Evolutionary conservation across 2,797 vertebrate species (phyloP).

Genomic region (Pyrrhura leucotis): DNA sequence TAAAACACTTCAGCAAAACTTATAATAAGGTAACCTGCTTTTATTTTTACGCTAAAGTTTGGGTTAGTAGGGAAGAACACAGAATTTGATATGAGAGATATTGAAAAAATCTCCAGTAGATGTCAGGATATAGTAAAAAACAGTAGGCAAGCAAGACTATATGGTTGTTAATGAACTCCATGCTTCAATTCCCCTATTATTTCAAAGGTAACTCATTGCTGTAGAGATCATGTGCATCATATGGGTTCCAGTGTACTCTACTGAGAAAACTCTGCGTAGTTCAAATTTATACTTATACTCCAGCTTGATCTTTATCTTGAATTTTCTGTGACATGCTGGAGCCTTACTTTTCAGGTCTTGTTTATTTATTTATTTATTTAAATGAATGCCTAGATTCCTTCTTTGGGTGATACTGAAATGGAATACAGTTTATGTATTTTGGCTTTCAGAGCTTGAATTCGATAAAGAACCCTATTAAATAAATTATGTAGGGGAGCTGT

Average conservation of each 20-base stretch:
- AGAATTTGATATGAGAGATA: neutral
- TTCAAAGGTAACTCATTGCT: neutral
- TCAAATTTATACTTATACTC: neutral
- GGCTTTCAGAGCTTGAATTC: neutral
- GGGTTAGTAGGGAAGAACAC: neutral
- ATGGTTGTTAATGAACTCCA: neutral
- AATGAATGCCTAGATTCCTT: neutral
- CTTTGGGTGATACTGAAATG: neutral
- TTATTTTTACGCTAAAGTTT: neutral
- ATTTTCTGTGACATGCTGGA: neutral
- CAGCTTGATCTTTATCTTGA: neutral
- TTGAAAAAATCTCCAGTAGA: slow-evolving; percentile 60
- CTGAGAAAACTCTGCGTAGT: neutral
- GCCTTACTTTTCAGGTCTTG: neutral
- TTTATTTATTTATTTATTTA: neutral
- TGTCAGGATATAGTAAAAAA: slow-evolving; percentile 65
- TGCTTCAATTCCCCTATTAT: neutral
- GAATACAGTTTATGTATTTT: neutral
- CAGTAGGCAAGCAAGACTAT: neutral
- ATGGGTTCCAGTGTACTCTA: neutral
- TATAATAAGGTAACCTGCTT: neutral
- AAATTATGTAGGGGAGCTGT: neutral
- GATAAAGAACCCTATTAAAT: neutral
- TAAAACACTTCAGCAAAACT: neutral
- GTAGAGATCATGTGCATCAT: neutral